Conservation (phyloP, 2,113 vertebrate species). For the Pomatostomus ruficeps region DNA sequence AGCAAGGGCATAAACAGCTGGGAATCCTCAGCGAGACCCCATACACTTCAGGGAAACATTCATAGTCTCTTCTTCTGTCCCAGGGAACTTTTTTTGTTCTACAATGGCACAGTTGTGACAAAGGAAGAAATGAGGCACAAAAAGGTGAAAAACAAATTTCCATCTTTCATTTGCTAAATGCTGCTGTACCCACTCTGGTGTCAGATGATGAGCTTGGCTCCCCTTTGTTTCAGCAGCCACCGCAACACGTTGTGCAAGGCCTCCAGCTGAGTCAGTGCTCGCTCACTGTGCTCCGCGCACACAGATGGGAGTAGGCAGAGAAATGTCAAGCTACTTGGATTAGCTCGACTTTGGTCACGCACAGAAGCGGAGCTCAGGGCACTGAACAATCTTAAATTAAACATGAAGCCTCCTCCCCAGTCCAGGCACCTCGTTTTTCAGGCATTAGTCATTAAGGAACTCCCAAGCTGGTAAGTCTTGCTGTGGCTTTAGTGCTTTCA, state of each 20-base stretch:
- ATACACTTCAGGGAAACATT: not conserved
- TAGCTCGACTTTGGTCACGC: slow-evolving; percentile 27
- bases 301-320: slow-evolving; percentile 57
- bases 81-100: not conserved
- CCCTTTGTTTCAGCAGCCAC: slow-evolving; percentile 11
- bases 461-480: not conserved
- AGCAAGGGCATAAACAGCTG: not conserved
- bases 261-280: slow-evolving; percentile 33
- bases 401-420: not conserved
- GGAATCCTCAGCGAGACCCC: not conserved
- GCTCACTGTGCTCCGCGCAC: not conserved
- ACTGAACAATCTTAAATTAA: not conserved
- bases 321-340: slow-evolving; percentile 53
- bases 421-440: not conserved
- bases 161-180: not conserved
- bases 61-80: not conserved
- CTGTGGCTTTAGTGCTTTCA: not conserved
- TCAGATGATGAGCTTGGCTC: not conserved
- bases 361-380: not conserved
- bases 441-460: not conserved
- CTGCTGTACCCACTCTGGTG: not conserved
- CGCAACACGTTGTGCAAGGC: not conserved
- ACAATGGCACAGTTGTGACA: not conserved
- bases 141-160: not conserved
- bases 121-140: not conserved